phyloP scores from a whole-genome alignment of 2,888 invertebrate genomes.

The Minunthozetes semirufus region DNA sequence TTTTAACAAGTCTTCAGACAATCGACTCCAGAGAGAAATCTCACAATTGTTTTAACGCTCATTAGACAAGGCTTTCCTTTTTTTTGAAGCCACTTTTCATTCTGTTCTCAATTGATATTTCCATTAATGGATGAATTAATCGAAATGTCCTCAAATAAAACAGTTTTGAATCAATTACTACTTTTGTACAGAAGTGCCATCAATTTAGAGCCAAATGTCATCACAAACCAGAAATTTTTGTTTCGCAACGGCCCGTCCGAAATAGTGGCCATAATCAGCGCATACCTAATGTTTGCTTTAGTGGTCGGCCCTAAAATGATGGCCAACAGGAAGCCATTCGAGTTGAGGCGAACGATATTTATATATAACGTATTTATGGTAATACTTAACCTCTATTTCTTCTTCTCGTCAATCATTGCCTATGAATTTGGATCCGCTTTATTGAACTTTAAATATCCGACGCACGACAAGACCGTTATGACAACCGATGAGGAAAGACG shows the following conservation, averaged over 20 bases:
- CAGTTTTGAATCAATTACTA: neutral
- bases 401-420: neutral
- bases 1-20: slow-evolving; percentile 5
- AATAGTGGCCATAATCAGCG: slow-evolving; percentile 3
- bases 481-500: neutral
- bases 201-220: neutral
- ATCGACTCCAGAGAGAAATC: neutral
- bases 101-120: neutral
- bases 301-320: slow-evolving; percentile 32
- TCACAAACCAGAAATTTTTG: neutral
- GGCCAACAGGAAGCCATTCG: slow-evolving; percentile 30
- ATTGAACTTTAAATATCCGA: slow-evolving; percentile 30
- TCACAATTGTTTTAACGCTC: neutral
- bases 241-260: neutral
- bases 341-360: slow-evolving; percentile 17
- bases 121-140: neutral
- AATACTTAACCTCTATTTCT: slow-evolving; percentile 29
- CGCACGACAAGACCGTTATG: neutral
- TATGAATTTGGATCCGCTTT: slow-evolving; percentile 29
- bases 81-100: neutral
- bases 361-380: slow-evolving; percentile 35
- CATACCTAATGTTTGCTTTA: slow-evolving; percentile 31
- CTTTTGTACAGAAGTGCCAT: slow-evolving; percentile 5
- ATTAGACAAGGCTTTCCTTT: neutral
- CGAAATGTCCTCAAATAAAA: neutral